Percentiles rank a stretch among this genome's conserved stretches.
Conservation (phyloP, 2,113 vertebrate species). For the Gallinago media region DNA sequence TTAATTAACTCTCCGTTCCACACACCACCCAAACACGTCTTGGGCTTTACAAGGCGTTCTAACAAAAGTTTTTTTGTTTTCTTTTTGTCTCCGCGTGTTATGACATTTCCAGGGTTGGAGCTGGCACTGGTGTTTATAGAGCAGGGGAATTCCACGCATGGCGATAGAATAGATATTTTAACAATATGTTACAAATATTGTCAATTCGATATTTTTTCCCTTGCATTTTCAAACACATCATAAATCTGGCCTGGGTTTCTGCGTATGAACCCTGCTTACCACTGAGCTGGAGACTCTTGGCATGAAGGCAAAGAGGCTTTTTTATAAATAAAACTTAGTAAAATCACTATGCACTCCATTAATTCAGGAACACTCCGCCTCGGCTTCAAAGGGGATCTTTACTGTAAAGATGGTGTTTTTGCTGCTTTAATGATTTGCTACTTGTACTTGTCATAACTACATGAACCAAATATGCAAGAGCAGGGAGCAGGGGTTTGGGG, state of each 20-base stretch:
- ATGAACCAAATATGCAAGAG: slow-evolving; percentile 34
- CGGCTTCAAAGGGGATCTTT: slow-evolving; percentile 78
- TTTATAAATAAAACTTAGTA: slow-evolving; percentile 81
- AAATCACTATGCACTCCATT: slow-evolving; percentile 81
- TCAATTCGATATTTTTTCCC: slow-evolving; percentile 62
- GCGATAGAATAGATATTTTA: slow-evolving; percentile 46
- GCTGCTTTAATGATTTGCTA: slow-evolving; percentile 79
- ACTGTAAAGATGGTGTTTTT: slow-evolving; percentile 58
- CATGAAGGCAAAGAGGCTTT: slow-evolving; percentile 62
- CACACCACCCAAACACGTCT: background rate
- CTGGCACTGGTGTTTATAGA: slow-evolving; percentile 51
- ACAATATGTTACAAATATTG: slow-evolving; percentile 60
- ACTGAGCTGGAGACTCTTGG: slow-evolving; percentile 65
- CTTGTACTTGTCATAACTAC: slow-evolving; percentile 82
- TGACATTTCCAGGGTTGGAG: slow-evolving; percentile 18
- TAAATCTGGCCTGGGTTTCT: slow-evolving; percentile 73
- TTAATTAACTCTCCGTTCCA: background rate
- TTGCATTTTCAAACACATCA: slow-evolving; percentile 76
- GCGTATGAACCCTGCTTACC: slow-evolving; percentile 69
- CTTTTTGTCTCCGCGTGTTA: background rate
- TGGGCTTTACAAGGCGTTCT: background rate
- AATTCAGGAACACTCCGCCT: slow-evolving; percentile 78
- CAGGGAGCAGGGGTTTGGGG: background rate
- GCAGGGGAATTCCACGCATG: slow-evolving; percentile 71
- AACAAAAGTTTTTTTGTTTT: slow-evolving; percentile 34